Evolutionary conservation across 2,113 vertebrate species (phyloP).

Genomic region (Notothenia rossii): DNA sequence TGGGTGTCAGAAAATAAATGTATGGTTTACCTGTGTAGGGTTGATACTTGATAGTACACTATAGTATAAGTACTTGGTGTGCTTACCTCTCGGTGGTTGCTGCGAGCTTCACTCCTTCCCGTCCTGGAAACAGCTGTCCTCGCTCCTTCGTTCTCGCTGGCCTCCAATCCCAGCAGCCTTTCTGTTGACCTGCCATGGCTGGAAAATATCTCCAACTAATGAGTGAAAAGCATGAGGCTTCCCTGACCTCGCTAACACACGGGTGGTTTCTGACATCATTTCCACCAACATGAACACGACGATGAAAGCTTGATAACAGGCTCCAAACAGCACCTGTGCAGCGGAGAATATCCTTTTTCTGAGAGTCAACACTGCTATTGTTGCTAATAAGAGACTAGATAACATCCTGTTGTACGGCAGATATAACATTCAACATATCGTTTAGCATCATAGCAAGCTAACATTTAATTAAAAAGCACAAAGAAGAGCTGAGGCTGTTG

Average conservation of each 20-base stretch:
- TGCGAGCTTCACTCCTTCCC: constrained; percentile 60
- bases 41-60: not conserved
- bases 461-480: not conserved
- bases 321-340: constrained; percentile 18
- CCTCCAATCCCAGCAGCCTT: constrained; percentile 40
- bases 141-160: not conserved
- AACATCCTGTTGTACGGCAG: not conserved
- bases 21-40: too few relatives aligned
- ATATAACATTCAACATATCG: too few relatives aligned
- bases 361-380: too few relatives aligned
- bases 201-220: constrained; percentile 14
- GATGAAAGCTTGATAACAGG: constrained; percentile 28
- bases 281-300: constrained; percentile 3
- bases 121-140: constrained; percentile 16
- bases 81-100: constrained; percentile 64
- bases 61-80: not conserved
- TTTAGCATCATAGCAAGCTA: not conserved
- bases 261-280: constrained; percentile 27
- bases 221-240: not conserved
- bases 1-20: not conserved
- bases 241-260: not conserved
- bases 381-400: too few relatives aligned
- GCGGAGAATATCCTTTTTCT: not conserved
- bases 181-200: constrained; percentile 39
- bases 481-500: not conserved